Percentiles rank a stretch among this genome's conserved stretches.
Conservation (phyloP, 1,140 invertebrate species). For the Penaeus japonicus region DNA sequence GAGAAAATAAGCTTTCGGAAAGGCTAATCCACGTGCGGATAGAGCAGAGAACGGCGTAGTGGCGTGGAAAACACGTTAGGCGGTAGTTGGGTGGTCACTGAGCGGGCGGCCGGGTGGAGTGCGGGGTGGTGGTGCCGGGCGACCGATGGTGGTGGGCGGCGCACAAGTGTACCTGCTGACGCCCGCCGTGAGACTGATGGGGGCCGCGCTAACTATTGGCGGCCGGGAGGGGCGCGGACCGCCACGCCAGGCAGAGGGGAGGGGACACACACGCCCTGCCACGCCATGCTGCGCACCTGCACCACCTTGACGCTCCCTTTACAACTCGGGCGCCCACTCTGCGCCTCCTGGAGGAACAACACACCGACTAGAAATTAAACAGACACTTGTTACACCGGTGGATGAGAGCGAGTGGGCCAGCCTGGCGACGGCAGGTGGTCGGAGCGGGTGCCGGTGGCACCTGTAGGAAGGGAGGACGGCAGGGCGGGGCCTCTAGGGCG, state of each 20-base stretch:
- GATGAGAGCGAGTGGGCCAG: background rate
- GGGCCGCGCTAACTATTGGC: background rate
- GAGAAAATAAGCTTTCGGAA: too few species aligned
- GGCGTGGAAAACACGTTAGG: too few species aligned
- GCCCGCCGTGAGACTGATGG: conserved; percentile 1
- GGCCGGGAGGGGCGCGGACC: background rate
- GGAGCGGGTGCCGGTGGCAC: background rate
- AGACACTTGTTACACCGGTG: background rate
- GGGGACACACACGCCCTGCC: background rate
- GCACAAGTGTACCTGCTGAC: background rate
- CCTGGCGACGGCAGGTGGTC: background rate
- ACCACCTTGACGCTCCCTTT: background rate
- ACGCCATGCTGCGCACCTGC: conserved; percentile 2
- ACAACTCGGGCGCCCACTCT: background rate
- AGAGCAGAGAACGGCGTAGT: too few species aligned
- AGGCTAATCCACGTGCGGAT: too few species aligned
- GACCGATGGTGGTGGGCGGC: background rate
- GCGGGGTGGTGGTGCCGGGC: too few species aligned
- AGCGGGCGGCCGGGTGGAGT: too few species aligned
- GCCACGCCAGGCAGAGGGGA: background rate
- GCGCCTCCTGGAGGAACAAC: background rate
- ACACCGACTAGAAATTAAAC: background rate
- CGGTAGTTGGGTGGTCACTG: too few species aligned
- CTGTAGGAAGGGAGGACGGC: background rate
- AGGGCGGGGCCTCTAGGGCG: background rate